These are phyloP conservation scores for Bacillus rossius DNA, from an alignment of 1,140 invertebrate species.

Conservation along the genomic window DNA sequence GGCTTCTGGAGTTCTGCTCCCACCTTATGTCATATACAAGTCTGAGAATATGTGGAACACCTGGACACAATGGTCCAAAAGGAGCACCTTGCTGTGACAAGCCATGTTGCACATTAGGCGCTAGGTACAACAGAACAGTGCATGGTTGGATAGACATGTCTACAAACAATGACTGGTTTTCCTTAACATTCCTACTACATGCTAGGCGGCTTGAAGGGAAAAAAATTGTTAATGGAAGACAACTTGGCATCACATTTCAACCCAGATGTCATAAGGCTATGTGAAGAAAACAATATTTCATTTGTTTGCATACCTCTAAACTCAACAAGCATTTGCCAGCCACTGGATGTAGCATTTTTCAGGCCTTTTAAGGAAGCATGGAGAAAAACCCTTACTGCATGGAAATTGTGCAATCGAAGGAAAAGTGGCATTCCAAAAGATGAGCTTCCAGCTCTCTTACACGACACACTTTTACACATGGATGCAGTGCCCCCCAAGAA, in stretches of 20 bases:
- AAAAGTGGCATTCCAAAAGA: too few relatives aligned
- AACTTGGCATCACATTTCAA: too few relatives aligned
- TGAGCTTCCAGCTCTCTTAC: too few relatives aligned
- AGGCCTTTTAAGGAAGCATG: slow-evolving; percentile 29
- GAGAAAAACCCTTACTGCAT: too few relatives aligned
- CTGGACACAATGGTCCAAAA: slow-evolving; percentile 30
- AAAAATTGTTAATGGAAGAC: slow-evolving; percentile 28
- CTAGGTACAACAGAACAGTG: slow-evolving; percentile 23
- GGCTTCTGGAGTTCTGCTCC: slow-evolving; percentile 25
- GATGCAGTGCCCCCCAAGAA: too few relatives aligned
- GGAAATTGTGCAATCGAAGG: too few relatives aligned
- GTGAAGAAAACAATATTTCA: slow-evolving; percentile 31
- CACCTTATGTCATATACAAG: slow-evolving; percentile 34
- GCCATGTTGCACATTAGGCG: slow-evolving; percentile 19
- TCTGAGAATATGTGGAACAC: slow-evolving; percentile 30
- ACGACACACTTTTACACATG: too few relatives aligned
- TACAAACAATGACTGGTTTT: slow-evolving; percentile 32
- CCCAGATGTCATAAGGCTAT: slow-evolving; percentile 7
- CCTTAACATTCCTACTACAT: slow-evolving; percentile 22
- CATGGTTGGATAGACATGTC: slow-evolving; percentile 32
- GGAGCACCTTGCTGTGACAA: slow-evolving; percentile 21
- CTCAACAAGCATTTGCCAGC: slow-evolving; percentile 35
- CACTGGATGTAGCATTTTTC: slow-evolving; percentile 39
- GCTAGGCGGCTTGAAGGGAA: slow-evolving; percentile 26
- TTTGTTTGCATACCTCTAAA: slow-evolving; percentile 39